Base-by-base conservation (phyloP, 2,113 vertebrate species). In the Siphamia tubifer region DNA sequence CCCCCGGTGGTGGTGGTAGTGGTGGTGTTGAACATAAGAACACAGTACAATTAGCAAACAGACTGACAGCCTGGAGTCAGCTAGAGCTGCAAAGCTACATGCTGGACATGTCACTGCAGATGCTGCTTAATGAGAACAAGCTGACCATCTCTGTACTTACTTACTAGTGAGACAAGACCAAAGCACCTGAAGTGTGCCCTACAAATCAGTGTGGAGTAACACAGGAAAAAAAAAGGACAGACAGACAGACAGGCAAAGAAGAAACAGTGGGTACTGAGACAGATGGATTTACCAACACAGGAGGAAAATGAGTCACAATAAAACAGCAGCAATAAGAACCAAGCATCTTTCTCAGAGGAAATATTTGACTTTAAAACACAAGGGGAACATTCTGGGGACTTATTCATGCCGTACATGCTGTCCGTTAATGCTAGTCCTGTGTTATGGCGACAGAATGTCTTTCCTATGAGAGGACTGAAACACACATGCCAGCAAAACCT, bases 91-190 rank as follows among this genome's bases (percentile, higher is more conserved):
- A 72, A 57, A 81, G 87, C 60, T 34, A 63, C 68, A 79, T 76
- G 71, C 53, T 23, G 6, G 61, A 27, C 28, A 25, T 23, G 43
- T 63, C 17, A 15, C 60, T 45, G 76, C 64, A 62, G 73, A 77
- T 74, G 69, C 79, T 28, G 40, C 79, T 64, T 24, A 64, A 77
- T 75, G 57, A 82, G 63, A 76, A 11, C 47, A 52, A 68, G 60
- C 53, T 57, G 34, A 57, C 51, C 52, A 52, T 92, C 84, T 93
- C 92, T 88, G 89, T 95, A 96, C 94, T 96, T 95, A 96, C 93
- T 95, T n/a, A n/a, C n/a, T n/a, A 96, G 91, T 83, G 90, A 86
- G 89, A 94, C 90, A 95, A 93, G 93, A 87, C 94, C 91, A 94
- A 92, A 92, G 91, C 92, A 86, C 80, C 92, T 82, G 93, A 93